Evolutionary conservation across 2,797 vertebrate species (phyloP).

Genomic region (Phataginus tetradactyla): DNA sequence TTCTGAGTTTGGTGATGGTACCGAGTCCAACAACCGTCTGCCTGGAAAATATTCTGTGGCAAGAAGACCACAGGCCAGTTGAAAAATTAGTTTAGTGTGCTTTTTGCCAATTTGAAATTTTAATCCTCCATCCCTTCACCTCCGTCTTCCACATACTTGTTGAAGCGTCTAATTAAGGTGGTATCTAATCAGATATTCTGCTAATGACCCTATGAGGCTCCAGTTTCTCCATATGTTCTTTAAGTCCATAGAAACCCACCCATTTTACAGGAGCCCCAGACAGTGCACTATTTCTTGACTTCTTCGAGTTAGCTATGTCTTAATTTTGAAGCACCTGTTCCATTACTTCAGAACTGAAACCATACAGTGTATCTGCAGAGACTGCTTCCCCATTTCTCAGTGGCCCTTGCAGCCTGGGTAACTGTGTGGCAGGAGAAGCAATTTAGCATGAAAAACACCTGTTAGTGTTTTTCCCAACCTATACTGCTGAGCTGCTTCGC

Average conservation of each 20-base stretch:
- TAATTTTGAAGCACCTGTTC: not conserved
- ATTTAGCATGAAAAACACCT: slow-evolving; percentile 11
- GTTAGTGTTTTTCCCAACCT: not conserved
- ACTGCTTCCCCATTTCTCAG: not conserved
- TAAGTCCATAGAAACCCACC: not conserved
- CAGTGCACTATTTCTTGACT: not conserved
- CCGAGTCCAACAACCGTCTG: not conserved
- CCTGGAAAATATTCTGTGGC: not conserved
- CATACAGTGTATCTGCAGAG: not conserved
- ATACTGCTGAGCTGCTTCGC: not conserved
- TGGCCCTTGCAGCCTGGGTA: not conserved
- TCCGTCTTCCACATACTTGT: not conserved
- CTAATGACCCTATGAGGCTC: not conserved
- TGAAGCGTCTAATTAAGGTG: not conserved
- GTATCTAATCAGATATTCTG: not conserved
- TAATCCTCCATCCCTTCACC: not conserved
- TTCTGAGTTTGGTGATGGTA: not conserved
- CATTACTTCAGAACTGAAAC: not conserved
- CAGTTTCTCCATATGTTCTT: not conserved
- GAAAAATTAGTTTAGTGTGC: not conserved
- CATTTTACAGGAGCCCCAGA: not conserved
- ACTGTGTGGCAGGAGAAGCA: not conserved
- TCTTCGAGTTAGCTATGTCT: not conserved
- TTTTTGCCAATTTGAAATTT: not conserved
- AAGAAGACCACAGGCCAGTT: not conserved